phyloP scores from a whole-genome alignment of 1,140 invertebrate species.

The Drosophila parvula region DNA sequence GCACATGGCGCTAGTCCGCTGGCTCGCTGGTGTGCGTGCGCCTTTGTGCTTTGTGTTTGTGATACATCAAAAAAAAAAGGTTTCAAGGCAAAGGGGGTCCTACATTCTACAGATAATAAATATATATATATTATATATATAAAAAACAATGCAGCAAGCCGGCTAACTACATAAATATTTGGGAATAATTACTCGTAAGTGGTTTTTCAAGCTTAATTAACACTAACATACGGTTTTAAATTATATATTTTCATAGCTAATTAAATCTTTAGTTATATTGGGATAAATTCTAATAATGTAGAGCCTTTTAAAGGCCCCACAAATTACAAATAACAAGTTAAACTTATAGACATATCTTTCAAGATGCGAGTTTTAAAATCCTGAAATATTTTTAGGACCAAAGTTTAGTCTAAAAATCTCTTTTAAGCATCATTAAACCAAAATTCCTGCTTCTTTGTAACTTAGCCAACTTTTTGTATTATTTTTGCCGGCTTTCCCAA shows the following conservation, averaged over 20 bases:
- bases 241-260: too few species aligned
- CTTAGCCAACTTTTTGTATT: background rate
- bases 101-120: background rate
- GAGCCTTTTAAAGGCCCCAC: too few species aligned
- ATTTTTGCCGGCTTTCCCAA: slow-evolving; percentile 12
- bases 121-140: background rate
- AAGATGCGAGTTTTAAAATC: background rate
- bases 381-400: background rate
- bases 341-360: too few species aligned
- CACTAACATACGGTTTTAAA: too few species aligned
- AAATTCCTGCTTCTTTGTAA: background rate
- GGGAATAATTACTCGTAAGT: background rate
- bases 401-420: background rate
- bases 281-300: too few species aligned
- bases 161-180: background rate
- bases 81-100: slow-evolving; percentile 14
- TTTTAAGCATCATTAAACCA: background rate
- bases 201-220: too few species aligned
- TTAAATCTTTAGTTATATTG: too few species aligned
- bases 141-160: background rate
- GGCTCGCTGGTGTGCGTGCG: slow-evolving; percentile 21
- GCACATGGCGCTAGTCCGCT: slow-evolving; percentile 25
- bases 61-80: slow-evolving; percentile 20
- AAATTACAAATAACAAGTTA: too few species aligned
- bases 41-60: slow-evolving; percentile 34